Evolutionary conservation across 2,797 vertebrate genomes (phyloP).

Genomic region (Petrocephalus schoutedeni): DNA sequence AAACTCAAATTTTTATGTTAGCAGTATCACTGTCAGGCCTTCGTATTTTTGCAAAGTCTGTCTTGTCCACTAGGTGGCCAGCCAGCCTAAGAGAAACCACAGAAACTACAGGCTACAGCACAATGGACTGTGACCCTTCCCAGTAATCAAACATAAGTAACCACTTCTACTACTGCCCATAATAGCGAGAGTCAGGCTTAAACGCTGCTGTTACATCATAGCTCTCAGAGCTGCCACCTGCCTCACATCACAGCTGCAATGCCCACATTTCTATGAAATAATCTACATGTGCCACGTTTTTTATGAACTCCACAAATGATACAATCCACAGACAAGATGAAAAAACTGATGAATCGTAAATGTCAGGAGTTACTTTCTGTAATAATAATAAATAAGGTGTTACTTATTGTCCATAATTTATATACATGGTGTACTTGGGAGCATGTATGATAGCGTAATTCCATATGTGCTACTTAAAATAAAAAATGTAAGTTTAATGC

Average conservation of each 20-base stretch:
- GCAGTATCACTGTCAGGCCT: neutral
- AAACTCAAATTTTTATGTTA: neutral
- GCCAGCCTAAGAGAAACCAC: conserved; percentile 47
- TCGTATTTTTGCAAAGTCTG: conserved; percentile 9
- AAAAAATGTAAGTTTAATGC: too few relatives aligned
- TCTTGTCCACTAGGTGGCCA: conserved; percentile 72
- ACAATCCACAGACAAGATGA: neutral
- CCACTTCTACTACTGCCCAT: neutral
- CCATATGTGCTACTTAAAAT: too few relatives aligned
- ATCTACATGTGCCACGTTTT: neutral
- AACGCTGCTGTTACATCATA: neutral
- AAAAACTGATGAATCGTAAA: too few relatives aligned
- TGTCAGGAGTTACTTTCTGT: too few relatives aligned
- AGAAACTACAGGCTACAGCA: neutral
- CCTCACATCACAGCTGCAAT: neutral
- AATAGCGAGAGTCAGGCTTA: neutral
- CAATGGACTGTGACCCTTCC: neutral
- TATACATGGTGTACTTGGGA: too few relatives aligned
- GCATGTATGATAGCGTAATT: too few relatives aligned
- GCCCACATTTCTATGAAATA: neutral
- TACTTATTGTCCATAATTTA: too few relatives aligned
- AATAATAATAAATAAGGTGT: too few relatives aligned
- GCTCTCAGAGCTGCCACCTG: neutral
- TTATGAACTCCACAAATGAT: neutral
- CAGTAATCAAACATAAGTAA: neutral